These are phyloP conservation scores for Poeciliopsis retropinna DNA, from an alignment of 2,113 vertebrate species.

Conservation along the genomic window DNA sequence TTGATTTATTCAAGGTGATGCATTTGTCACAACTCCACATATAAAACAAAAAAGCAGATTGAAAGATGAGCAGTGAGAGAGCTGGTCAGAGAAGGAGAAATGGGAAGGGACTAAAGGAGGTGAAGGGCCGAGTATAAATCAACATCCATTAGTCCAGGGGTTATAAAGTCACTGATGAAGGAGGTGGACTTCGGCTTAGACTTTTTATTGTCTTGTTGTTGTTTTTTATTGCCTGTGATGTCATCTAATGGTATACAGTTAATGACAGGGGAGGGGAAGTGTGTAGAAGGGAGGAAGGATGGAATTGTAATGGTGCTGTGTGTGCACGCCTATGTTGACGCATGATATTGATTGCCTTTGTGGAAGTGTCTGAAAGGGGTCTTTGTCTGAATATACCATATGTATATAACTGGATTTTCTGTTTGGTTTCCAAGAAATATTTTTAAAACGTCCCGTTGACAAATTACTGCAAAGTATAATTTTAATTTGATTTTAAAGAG, in stretches of 20 bases:
- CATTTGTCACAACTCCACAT: conserved; percentile 67
- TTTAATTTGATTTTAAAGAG: background rate
- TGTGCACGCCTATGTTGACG: conserved; percentile 50
- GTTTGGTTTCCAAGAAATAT: conserved; percentile 13
- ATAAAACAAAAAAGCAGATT: conserved; percentile 49
- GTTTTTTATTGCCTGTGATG: conserved; percentile 80
- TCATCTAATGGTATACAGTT: conserved; percentile 79
- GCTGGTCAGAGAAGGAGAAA: conserved; percentile 23
- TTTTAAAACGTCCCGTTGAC: conserved; percentile 14
- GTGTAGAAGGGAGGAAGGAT: conserved; percentile 62
- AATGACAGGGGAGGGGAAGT: conserved; percentile 66
- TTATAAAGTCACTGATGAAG: conserved; percentile 79
- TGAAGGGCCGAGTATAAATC: conserved; percentile 76
- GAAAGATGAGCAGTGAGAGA: conserved; percentile 21
- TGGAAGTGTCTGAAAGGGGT: conserved; percentile 1
- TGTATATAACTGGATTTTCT: conserved; percentile 17
- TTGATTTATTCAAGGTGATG: conserved; percentile 65
- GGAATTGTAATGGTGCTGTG: conserved; percentile 56
- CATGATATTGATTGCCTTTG: conserved; percentile 62
- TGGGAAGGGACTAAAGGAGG: conserved; percentile 33
- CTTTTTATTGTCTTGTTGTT: conserved; percentile 80
- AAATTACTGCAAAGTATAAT: background rate
- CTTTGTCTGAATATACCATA: conserved; percentile 17
- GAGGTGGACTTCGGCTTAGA: conserved; percentile 58
- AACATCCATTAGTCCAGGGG: conserved; percentile 74